Conservation (phyloP, 2,113 vertebrate genomes). For the Tonatia bakeri region DNA sequence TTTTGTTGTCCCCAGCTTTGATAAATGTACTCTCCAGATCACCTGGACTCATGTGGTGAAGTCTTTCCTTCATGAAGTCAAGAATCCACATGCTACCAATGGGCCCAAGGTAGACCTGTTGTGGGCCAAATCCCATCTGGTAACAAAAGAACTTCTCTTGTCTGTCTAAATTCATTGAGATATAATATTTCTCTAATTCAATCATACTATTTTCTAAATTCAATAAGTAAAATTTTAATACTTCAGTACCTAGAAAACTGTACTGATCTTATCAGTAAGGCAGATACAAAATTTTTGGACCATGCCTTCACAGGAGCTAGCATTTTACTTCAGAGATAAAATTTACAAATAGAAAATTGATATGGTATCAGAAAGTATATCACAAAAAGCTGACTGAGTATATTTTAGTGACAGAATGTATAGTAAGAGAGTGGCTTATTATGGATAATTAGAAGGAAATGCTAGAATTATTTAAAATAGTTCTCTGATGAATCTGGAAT, state of each 20-base stretch:
- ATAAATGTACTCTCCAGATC: no score
- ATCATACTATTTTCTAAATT: background rate
- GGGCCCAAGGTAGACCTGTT: no score
- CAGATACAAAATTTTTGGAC: background rate
- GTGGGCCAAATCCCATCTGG: no score
- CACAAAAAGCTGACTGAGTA: background rate
- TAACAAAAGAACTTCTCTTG: background rate
- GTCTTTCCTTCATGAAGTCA: no score
- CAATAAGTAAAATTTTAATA: background rate
- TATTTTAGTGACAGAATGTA: background rate
- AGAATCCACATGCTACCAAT: no score
- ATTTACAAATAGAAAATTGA: background rate
- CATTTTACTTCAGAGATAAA: background rate
- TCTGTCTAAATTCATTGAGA: background rate
- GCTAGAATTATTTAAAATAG: background rate
- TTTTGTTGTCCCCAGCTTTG: no score
- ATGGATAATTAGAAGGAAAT: background rate
- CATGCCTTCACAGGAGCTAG: background rate
- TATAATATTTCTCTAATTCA: background rate
- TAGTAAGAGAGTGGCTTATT: background rate
- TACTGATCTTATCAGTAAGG: background rate
- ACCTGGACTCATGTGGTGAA: no score
- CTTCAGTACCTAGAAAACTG: background rate
- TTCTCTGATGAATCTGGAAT: background rate
- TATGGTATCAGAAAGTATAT: background rate